Evolutionary conservation across 2,888 invertebrate genomes (phyloP), one percentile per base, ranked within the genome.

Genomic region (Augiades crinisus): DNA sequence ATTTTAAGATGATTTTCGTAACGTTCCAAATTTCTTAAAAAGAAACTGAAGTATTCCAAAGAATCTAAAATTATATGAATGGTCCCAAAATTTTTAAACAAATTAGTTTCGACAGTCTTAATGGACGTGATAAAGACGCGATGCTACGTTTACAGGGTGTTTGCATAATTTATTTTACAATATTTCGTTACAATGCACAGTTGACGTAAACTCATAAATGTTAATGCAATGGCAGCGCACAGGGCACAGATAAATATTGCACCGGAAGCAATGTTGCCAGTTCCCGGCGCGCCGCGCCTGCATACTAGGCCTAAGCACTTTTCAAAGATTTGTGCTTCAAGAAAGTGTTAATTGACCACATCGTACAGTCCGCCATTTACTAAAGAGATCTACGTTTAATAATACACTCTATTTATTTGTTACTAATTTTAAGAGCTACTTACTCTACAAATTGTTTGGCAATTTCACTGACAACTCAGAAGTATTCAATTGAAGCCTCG

Each of bases 321-420:
- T 5, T 27, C 12, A 34, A 33, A 12, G 33, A 54, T 70, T 70
- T 71, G 71, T 72, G 71, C 70, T 69, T 65, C 63, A 65, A 56
- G 58, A 63, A 64, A 67, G 60, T 61, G 60, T 68, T 81, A 81
- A 81, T 81, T 81, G 80, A 78, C 80, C 73, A 70, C 67, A 65
- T 62, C 65, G 58, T 61, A 68, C 69, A 68, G 64, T 68, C 67
- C 65, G 67, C 65, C 61, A 67, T 64, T 67, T 62, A 56, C 57
- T 64, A 68, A 67, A 70, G 64, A 68, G 65, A 65, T 62, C 68
- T 72, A 73, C 62, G 56, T 64, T 68, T 75, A 72, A 58, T 75
- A 71, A 75, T 76, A 77, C 68, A 76, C 67, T 70, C 66, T 73
- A 76, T 71, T 69, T 65, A 62, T 55, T 61, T 60, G n/a, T n/a